Conservation (phyloP, 2,113 vertebrate genomes). For the Myotis brandtii region DNA sequence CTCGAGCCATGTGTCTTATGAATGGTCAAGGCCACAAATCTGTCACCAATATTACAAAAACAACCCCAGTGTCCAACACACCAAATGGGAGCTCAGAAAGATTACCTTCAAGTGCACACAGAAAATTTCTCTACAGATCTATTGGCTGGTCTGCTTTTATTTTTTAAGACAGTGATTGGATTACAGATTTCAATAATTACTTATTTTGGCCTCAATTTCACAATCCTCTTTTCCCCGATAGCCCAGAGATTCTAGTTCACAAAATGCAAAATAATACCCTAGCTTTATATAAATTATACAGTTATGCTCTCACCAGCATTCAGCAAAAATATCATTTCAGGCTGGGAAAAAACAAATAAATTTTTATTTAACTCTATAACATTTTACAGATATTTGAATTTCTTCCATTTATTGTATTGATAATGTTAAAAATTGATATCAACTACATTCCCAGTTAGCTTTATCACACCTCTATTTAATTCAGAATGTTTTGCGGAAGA, state of each 20-base stretch:
- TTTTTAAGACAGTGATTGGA: neutral
- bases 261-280: neutral
- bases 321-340: neutral
- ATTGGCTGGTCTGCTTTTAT: neutral
- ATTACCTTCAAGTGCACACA: conserved; percentile 43
- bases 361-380: neutral
- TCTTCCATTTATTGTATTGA: neutral
- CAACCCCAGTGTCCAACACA: neutral
- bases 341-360: neutral
- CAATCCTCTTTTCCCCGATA: neutral
- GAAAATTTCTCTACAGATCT: conserved; percentile 23
- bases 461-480: neutral
- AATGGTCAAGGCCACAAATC: conserved; percentile 50
- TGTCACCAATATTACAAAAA: conserved; percentile 60
- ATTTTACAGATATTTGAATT: neutral
- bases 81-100: conserved; percentile 46
- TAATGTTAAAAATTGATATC: conserved; percentile 4
- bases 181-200: conserved; percentile 1
- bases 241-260: neutral
- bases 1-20: conserved; percentile 52
- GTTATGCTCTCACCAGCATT: neutral
- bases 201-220: conserved; percentile 6
- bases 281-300: conserved; percentile 12
- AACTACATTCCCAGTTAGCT: neutral
- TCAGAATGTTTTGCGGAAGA: neutral